Percentiles rank a stretch among this genome's conserved stretches.
These are phyloP conservation scores for Meloidogyne chitwoodi DNA, from an alignment of 1,140 invertebrate genomes.

Conservation along the genomic window DNA sequence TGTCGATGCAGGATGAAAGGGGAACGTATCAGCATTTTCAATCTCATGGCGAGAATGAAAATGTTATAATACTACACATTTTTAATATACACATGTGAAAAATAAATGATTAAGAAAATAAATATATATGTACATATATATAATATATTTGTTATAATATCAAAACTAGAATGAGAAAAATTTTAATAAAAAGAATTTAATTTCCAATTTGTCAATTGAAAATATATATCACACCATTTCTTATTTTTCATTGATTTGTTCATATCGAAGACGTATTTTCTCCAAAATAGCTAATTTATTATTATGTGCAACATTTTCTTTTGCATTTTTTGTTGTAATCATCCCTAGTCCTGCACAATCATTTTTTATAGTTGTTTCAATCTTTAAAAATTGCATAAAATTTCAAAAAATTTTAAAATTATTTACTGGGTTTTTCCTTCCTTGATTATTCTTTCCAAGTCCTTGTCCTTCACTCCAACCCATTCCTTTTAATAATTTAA, in stretches of 20 bases:
- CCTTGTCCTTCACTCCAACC: constrained; percentile 32
- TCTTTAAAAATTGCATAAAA: background rate
- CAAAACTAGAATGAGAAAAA: background rate
- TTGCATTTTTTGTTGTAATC: background rate
- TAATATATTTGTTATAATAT: too few species aligned
- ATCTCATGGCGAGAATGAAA: background rate
- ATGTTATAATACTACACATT: background rate
- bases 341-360: constrained; percentile 11
- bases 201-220: background rate
- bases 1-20: background rate
- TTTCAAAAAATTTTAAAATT: constrained; percentile 7
- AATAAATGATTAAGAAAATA: background rate
- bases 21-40: background rate
- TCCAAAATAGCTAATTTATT: constrained; percentile 8
- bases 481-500: constrained; percentile 29
- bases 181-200: background rate
- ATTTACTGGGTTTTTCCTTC: constrained; percentile 25
- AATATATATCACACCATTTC: background rate
- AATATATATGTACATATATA: background rate
- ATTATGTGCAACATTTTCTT: background rate
- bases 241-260: constrained; percentile 1
- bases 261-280: constrained; percentile 8
- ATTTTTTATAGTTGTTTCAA: constrained; percentile 2
- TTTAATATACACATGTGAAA: background rate
- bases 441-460: constrained; percentile 29